These are phyloP conservation scores for Pseudochirops corinnae DNA, from an alignment of 2,797 vertebrate genomes.

Conservation along the genomic window DNA sequence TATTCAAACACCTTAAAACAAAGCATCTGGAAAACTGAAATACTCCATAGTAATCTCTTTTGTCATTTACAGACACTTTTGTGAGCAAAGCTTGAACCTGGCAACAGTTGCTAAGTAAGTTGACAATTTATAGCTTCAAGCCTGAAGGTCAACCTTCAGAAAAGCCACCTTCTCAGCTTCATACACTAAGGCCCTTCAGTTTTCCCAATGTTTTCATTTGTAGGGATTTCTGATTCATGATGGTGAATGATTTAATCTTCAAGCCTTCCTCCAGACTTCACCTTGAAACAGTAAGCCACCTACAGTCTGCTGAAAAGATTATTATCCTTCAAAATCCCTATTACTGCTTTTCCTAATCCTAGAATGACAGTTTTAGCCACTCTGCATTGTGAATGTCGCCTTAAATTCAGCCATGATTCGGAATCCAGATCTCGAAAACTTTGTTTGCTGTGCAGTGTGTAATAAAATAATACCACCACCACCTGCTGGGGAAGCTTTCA, in stretches of 20 bases:
- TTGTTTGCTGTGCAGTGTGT: conserved; percentile 83
- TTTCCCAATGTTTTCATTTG: conserved; percentile 28
- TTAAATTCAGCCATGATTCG: conserved; percentile 75
- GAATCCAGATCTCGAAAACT: conserved; percentile 76
- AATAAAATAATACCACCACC: conserved; percentile 79
- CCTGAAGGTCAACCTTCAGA: conserved; percentile 4
- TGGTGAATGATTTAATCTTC: conserved; percentile 36
- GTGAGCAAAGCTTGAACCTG: conserved; percentile 79
- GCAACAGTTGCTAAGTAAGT: conserved; percentile 75
- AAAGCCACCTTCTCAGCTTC: conserved; percentile 21
- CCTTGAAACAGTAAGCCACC: conserved; percentile 18
- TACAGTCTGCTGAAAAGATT: conserved; percentile 53
- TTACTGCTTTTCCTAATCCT: conserved; percentile 17
- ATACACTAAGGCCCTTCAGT: conserved; percentile 46
- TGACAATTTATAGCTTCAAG: conserved; percentile 50
- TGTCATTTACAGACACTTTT: conserved; percentile 76
- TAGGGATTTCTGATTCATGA: conserved; percentile 40
- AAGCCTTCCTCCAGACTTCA: conserved; percentile 44
- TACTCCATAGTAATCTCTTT: conserved; percentile 4
- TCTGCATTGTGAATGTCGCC: conserved; percentile 40
- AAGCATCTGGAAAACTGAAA: conserved; percentile 16
- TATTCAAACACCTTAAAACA: conserved; percentile 43
- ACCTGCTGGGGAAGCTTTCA: conserved; percentile 72
- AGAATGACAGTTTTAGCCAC: conserved; percentile 51
- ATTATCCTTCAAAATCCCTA: conserved; percentile 56